phyloP scores from a whole-genome alignment of 2,797 vertebrate species.

The Falco cherrug region DNA sequence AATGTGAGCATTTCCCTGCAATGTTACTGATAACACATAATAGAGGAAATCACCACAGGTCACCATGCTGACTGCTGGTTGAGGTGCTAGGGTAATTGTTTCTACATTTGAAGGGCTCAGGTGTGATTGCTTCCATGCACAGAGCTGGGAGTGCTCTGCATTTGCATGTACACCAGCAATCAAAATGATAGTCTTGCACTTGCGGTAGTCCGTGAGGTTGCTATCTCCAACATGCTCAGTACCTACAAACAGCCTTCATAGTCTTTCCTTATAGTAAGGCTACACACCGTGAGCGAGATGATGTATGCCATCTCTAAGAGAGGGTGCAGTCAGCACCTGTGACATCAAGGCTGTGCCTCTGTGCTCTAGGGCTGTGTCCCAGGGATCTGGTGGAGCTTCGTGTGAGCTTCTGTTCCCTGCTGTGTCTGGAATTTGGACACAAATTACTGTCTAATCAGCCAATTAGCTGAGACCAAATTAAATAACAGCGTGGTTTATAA shows the following conservation, averaged over 20 bases:
- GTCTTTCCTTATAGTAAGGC: not conserved
- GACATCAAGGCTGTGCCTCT: not conserved
- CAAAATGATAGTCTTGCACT: not conserved
- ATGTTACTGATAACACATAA: not conserved
- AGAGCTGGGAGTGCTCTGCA: not conserved
- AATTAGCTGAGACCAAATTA: not conserved
- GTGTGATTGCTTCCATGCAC: not conserved
- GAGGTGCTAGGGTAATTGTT: not conserved
- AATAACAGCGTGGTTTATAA: not conserved
- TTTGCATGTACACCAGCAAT: not conserved
- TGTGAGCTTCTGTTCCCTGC: not conserved
- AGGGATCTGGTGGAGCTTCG: not conserved
- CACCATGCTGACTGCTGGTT: not conserved
- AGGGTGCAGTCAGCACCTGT: rapidly evolving
- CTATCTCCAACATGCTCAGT: not conserved
- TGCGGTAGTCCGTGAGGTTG: not conserved
- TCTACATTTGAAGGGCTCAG: not conserved
- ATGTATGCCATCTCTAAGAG: not conserved
- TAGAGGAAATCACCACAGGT: not conserved
- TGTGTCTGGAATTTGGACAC: not conserved
- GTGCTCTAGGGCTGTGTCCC: not conserved
- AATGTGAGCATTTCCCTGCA: not conserved
- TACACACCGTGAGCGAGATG: rapidly evolving
- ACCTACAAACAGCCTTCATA: not conserved
- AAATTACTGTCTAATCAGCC: not conserved